Evolutionary conservation across 2,888 invertebrate species (phyloP).

Genomic region (Euzetes globulus): DNA sequence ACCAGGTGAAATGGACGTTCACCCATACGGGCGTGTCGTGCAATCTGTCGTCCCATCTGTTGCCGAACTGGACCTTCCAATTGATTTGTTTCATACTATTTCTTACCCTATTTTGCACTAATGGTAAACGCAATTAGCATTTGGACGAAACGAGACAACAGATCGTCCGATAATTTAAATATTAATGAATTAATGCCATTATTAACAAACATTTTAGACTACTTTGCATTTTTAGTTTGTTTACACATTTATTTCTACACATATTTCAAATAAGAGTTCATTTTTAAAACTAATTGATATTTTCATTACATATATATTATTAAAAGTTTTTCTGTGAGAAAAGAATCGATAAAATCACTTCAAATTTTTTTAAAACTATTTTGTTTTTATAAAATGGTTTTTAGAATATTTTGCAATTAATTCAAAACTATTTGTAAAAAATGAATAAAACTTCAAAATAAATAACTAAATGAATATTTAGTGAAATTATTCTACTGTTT

Average conservation of each 20-base stretch:
- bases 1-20: constrained; percentile 34
- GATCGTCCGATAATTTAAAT: background rate
- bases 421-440: too few species aligned
- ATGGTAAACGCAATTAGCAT: constrained; percentile 14
- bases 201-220: constrained; percentile 18
- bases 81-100: background rate
- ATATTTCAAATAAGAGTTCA: background rate
- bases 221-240: background rate
- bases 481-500: too few species aligned
- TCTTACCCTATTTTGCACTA: constrained; percentile 12
- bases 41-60: background rate
- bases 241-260: constrained; percentile 14
- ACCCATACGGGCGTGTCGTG: constrained; percentile 34
- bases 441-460: too few species aligned
- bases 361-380: too few species aligned
- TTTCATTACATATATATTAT: too few species aligned
- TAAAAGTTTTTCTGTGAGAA: too few species aligned
- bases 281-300: too few species aligned
- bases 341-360: too few species aligned
- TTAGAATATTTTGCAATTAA: too few species aligned
- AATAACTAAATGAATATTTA: too few species aligned
- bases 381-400: too few species aligned
- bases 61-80: background rate
- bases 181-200: constrained; percentile 3
- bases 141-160: background rate